Conservation (phyloP, 2,113 vertebrate species). For the Apeltes quadracus region DNA sequence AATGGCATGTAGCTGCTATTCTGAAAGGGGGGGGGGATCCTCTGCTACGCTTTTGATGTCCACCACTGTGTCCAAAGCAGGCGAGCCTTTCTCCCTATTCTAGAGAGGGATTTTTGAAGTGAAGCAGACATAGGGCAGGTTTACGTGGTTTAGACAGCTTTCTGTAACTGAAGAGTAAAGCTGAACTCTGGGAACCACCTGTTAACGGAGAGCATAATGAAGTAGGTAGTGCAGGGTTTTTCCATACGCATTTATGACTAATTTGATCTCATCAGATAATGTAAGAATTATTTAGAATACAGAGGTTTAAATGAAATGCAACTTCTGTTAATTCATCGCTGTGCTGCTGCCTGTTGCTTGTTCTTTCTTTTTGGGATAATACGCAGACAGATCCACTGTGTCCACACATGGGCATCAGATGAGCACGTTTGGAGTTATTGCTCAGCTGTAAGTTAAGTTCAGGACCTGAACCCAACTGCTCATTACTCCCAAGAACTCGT, state of each 20-base stretch:
- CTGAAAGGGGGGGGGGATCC: conserved; percentile 75
- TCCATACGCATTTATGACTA: not conserved
- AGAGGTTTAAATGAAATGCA: not conserved
- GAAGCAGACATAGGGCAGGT: conserved; percentile 63
- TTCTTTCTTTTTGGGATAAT: not conserved
- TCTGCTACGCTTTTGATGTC: conserved; percentile 75
- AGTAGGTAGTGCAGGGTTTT: not conserved
- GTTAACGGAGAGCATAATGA: conserved; percentile 12
- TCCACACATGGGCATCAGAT: conserved; percentile 20
- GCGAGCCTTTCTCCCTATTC: conserved; percentile 50
- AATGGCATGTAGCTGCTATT: conserved; percentile 80
- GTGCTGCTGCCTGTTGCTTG: not conserved
- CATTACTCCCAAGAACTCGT: not conserved
- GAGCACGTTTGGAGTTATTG: not conserved
- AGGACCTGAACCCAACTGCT: not conserved
- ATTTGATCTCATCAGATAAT: not conserved
- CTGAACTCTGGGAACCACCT: conserved; percentile 1
- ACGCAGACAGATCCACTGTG: not conserved
- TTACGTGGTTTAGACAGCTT: conserved; percentile 66
- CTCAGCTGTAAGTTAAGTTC: not conserved
- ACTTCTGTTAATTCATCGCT: not conserved
- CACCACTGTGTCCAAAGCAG: conserved; percentile 74
- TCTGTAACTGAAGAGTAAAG: conserved; percentile 17
- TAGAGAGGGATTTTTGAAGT: conserved; percentile 65
- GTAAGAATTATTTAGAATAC: not conserved